phyloP scores from a whole-genome alignment of 2,888 invertebrate genomes.

The Nephrotoma appendiculata region DNA sequence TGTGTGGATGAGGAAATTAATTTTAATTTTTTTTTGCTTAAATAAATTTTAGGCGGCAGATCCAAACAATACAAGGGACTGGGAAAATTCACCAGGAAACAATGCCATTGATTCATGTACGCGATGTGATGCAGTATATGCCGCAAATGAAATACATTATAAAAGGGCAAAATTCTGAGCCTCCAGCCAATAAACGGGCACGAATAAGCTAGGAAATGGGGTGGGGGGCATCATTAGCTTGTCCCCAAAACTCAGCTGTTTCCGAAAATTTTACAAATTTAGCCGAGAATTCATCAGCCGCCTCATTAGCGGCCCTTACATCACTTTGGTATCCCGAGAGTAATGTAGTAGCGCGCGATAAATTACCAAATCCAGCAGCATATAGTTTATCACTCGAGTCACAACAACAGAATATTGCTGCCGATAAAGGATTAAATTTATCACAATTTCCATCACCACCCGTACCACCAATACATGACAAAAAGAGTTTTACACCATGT shows the following conservation, averaged over 20 bases:
- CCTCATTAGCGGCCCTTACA: conserved; percentile 11
- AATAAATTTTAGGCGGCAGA: conserved; percentile 43
- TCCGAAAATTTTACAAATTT: conserved; percentile 8
- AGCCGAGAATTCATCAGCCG: conserved; percentile 16
- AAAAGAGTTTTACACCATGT: conserved; percentile 6
- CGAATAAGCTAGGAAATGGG: conserved; percentile 35
- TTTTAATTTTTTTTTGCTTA: conserved; percentile 9
- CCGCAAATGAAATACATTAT: conserved; percentile 79
- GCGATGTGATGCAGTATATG: conserved; percentile 73
- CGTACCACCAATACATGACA: background rate
- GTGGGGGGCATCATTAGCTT: conserved; percentile 33
- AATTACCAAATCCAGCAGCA: background rate
- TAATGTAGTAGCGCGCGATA: background rate
- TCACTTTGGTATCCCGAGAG: background rate
- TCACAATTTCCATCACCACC: conserved; percentile 17
- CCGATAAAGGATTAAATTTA: background rate
- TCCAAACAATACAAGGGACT: conserved; percentile 58
- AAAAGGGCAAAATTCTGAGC: conserved; percentile 27
- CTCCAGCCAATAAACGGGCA: conserved; percentile 29
- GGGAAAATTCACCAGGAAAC: conserved; percentile 61
- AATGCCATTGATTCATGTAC: conserved; percentile 65
- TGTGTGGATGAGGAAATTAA: background rate
- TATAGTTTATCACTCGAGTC: background rate
- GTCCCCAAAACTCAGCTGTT: conserved; percentile 18
- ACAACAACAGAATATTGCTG: conserved; percentile 25